These are phyloP conservation scores for Acromyrmex charruanus DNA, from an alignment of 1,140 invertebrate genomes.

Conservation along the genomic window DNA sequence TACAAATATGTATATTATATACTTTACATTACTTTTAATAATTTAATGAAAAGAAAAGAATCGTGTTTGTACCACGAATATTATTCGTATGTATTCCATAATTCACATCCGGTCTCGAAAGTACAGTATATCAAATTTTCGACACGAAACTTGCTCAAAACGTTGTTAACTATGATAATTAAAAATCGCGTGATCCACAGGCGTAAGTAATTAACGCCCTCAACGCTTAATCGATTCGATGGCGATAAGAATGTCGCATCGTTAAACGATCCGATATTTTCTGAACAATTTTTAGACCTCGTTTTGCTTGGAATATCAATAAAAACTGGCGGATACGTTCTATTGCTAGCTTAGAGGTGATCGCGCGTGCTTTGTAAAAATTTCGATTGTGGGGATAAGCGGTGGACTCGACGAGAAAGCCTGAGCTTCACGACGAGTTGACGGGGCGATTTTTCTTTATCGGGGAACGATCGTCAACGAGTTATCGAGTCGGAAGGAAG, in stretches of 20 bases:
- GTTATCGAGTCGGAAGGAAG: conserved; percentile 51
- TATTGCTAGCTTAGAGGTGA: conserved; percentile 37
- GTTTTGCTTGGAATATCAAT: conserved; percentile 36
- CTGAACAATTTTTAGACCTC: conserved; percentile 55
- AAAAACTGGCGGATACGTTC: conserved; percentile 21
- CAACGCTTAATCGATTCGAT: conserved; percentile 7
- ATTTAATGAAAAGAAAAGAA: neutral
- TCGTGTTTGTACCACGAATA: neutral
- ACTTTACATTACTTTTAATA: neutral
- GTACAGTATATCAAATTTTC: conserved; percentile 45
- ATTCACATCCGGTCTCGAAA: conserved; percentile 30
- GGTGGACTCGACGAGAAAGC: conserved; percentile 34
- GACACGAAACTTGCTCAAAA: conserved; percentile 56
- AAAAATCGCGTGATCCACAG: conserved; percentile 18
- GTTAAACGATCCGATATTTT: conserved; percentile 52
- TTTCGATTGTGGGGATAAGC: conserved; percentile 41
- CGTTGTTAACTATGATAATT: conserved; percentile 48
- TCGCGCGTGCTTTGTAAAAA: conserved; percentile 39
- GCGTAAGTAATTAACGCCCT: conserved; percentile 20
- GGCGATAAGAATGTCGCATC: conserved; percentile 14
- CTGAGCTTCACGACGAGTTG: conserved; percentile 37
- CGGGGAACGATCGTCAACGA: conserved; percentile 50
- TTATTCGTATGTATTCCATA: neutral
- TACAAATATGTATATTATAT: neutral
- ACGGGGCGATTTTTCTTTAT: conserved; percentile 57